Base-by-base conservation (phyloP, 2,888 invertebrate species). In the Ichneumon xanthorius region DNA sequence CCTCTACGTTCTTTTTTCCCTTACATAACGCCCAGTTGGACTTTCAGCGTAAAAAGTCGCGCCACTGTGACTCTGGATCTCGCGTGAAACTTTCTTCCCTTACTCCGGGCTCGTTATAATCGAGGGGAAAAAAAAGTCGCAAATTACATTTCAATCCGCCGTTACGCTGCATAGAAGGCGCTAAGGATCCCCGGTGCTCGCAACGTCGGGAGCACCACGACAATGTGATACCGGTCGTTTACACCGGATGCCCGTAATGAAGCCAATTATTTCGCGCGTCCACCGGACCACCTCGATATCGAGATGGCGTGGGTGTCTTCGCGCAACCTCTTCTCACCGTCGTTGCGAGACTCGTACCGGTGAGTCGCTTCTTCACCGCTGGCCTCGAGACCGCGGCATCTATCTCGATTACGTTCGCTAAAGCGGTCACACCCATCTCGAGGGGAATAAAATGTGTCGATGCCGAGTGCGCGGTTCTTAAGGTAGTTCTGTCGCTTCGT, bases 31-130 rank as follows among this genome's bases (percentile, higher is more conserved):
- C 50, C 33, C 26, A 45, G 67, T 45, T 58, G 72, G 65, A 53
- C 63, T 76, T 81, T 80, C 79, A 77, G 76, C 80, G 61, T 80
- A 68, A 73, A 68, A 37, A 40, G 77, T 61, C 33, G 67, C 80
- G 80, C 80, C 37, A 14, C 55, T 61, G 48, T 53, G 80, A 65
- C 67, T 73, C 48, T 30, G 22, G 71, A 73, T 82, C 76, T 86
- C 84, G 53, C 84, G 68, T 65, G 37, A 53, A 80, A 86, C 82
- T 86, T 84, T 86, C 84, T 76, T 85, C 79, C 78, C 85, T 85
- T 9, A 7, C 37, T 37, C 9, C 37, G 37, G 7, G 37, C 9
- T 37, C 0, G 37, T 37, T 37, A 37, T 37, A 9, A 61, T 61
- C 4, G 30, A 61, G 22, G 26, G 11, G 4, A 30, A 14, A 1